These are phyloP conservation scores for Polyommatus iphigenia DNA, from an alignment of 2,888 invertebrate species.

Conservation along the genomic window DNA sequence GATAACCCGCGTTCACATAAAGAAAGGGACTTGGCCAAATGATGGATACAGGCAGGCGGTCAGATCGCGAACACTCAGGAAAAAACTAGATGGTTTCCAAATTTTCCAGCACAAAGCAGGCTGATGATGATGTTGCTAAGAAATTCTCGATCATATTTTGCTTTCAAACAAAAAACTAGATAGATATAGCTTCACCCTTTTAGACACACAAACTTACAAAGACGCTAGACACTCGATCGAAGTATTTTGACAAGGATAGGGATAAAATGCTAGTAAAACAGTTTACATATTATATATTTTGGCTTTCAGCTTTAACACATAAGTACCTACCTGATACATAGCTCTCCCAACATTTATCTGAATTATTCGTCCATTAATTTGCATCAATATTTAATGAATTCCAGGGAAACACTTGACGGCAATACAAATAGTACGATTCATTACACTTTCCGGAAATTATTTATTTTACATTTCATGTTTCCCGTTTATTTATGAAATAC, in stretches of 20 bases:
- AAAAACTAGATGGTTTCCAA: too few relatives aligned
- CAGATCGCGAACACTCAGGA: too few relatives aligned
- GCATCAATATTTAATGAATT: conserved; percentile 4
- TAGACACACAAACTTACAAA: too few relatives aligned
- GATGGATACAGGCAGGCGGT: too few relatives aligned
- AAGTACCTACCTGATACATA: neutral
- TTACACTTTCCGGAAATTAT: neutral
- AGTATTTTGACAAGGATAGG: too few relatives aligned
- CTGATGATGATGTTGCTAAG: too few relatives aligned
- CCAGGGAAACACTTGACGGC: neutral
- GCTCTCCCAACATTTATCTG: neutral
- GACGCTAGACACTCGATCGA: too few relatives aligned
- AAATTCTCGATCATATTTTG: too few relatives aligned
- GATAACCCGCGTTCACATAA: neutral
- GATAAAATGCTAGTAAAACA: too few relatives aligned
- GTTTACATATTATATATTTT: neutral
- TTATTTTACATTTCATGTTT: neutral
- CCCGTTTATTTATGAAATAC: neutral
- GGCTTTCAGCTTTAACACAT: neutral
- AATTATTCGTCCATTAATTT: conserved; percentile 13
- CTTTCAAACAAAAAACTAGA: too few relatives aligned
- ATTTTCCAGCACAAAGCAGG: too few relatives aligned
- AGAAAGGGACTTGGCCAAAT: neutral
- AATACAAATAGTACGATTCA: conserved; percentile 7
- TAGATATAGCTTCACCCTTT: too few relatives aligned